Evolutionary conservation across 2,113 vertebrate species (phyloP), one percentile per base, ranked within the genome.

Genomic region (Cranoglanis bouderius): DNA sequence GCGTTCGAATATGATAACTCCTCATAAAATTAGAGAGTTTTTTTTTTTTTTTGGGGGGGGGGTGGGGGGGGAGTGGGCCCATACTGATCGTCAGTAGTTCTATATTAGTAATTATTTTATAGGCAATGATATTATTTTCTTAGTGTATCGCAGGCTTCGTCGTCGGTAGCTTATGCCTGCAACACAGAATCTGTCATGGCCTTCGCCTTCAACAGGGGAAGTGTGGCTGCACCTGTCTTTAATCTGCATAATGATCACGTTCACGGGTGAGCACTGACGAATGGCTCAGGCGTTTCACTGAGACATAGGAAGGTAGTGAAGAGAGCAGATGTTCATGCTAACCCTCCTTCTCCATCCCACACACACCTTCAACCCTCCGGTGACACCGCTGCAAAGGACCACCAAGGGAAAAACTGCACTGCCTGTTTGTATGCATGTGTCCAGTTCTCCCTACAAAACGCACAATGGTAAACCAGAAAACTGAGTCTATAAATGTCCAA

Each of bases 171-270:
- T 38, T 59, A 40, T 82, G 32, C 13, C 35, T 82, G 78, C 32
- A 59, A 14, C 18, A 82, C 32, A 32, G n/a, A 70, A 72, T 49
- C 65, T 72, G 65, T 89, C 84, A 85, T 86, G 82, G 82, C 55
- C 82, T 85, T 57, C 51, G 70, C 85, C 55, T 24, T 61, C 81
- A 38, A 29, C 81, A 86, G 80, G 82, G 86, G 55, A n/a, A 93
- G 90, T 93, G 92, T 91, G 85, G 81, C 29, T 92, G 90, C 91
- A 93, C 91, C 92, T 94, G 92, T 92, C 93, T 91, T 94, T 93
- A 93, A 93, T 94, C 91, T 94, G 92, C 92, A 94, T 94, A 88
- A 92, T 93, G 91, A 95, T 93, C 94, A 91, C 59, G 89, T 90
- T 86, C 87, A 92, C 86, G 93, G 89, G 80, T 89, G 90, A 90